Evolutionary conservation across 2,113 vertebrate species (phyloP).

Genomic region (Setophaga kirtlandii): DNA sequence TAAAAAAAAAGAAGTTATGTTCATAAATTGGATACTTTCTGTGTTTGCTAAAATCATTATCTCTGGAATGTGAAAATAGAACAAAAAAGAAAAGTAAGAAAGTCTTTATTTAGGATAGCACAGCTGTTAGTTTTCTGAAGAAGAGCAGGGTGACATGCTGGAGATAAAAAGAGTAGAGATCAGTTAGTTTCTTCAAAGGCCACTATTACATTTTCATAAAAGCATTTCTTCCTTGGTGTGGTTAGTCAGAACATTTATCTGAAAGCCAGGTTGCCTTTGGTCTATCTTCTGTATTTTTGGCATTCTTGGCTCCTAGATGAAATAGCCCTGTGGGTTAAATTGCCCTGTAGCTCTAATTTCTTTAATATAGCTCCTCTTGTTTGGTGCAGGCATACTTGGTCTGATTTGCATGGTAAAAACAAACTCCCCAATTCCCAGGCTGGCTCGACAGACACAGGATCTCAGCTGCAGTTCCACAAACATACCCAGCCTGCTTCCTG

Average conservation of each 20-base stretch:
- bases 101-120: not conserved
- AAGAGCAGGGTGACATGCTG: not conserved
- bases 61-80: not conserved
- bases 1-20: not conserved
- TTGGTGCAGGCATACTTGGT: not conserved
- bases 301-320: constrained; percentile 34
- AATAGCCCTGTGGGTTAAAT: constrained; percentile 27
- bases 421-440: constrained; percentile 6
- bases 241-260: constrained; percentile 27
- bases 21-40: not conserved
- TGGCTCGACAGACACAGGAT: not conserved
- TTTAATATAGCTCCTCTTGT: not conserved
- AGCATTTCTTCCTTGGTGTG: constrained; percentile 30
- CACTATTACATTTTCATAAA: constrained; percentile 21
- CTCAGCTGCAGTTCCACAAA: not conserved
- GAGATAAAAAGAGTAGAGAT: not conserved
- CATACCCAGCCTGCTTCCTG: not conserved
- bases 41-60: not conserved
- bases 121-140: not conserved
- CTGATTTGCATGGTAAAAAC: constrained; percentile 15
- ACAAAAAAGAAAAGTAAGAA: not conserved
- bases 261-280: constrained; percentile 31
- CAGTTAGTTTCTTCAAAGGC: constrained; percentile 36
- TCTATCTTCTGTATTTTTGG: not conserved
- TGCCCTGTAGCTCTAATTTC: constrained; percentile 21